Evolutionary conservation across 2,888 invertebrate genomes (phyloP), one percentile per base, ranked within the genome.

Genomic region (Campoletis raptor): DNA sequence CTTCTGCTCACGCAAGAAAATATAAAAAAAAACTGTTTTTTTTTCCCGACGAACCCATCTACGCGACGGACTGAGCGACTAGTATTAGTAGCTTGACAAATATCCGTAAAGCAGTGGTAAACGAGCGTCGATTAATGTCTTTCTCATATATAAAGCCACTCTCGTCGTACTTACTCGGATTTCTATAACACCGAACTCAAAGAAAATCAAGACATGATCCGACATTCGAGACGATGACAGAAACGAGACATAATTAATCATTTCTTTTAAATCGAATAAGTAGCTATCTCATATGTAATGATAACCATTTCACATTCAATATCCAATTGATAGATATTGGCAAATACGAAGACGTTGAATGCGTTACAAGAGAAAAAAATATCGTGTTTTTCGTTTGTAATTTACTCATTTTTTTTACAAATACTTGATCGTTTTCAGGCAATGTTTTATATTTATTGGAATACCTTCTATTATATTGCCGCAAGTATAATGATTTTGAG

Each of bases 121-220:
- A 87, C 80, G 66, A 74, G 77, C 77, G 79, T 85, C 88, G 87
- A 89, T 89, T 89, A 88, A 89, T 88, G 84, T 89, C 86, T 81
- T 57, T 64, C 70, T 81, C 83, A 70, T 45, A 42, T 70, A 73
- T 30, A 80, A 79, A 86, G 84, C 85, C 72, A 87, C 80, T 89
- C 81, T 78, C 85, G 42, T 15, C 70, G 42, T 37, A 45, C 52
- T 73, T 79, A 83, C 83, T 76, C 64, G 80, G 67, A 82, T 89
- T 86, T 77, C 78, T 54, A 30, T 57, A n/a, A n/a, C 37, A 12
- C 30, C 3, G 37, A 30, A 40, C 54, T 15, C 24, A 37, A 54
- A 45, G 79, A 83, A 78, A 80, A 78, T 85, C 70, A 61, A 83
- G 83, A 79, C 69, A 70, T 70, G 70, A 67, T 52, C 15, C 37